These are phyloP conservation scores for Xylota sylvarum DNA, from an alignment of 2,888 invertebrate genomes.

Conservation along the genomic window DNA sequence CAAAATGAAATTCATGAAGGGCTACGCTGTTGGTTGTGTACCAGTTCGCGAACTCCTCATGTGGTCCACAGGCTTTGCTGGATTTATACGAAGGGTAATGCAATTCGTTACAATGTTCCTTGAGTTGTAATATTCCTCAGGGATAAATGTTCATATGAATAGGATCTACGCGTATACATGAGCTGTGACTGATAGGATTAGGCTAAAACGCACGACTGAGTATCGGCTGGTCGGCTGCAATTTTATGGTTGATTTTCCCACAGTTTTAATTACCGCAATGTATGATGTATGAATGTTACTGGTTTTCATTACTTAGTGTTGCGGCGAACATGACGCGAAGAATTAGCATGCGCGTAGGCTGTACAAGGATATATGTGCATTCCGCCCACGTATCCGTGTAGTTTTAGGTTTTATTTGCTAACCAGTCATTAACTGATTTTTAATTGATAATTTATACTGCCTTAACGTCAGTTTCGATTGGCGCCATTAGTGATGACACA, in stretches of 20 bases:
- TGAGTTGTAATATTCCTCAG: neutral
- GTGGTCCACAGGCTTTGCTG: constrained; percentile 27
- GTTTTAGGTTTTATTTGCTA: constrained; percentile 67
- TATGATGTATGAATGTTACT: too few relatives aligned
- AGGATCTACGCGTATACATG: constrained; percentile 42
- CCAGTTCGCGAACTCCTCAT: constrained; percentile 33
- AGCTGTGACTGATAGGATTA: constrained; percentile 68
- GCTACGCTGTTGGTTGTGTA: constrained; percentile 5
- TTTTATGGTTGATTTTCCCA: constrained; percentile 60
- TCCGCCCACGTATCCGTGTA: constrained; percentile 67
- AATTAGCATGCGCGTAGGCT: constrained; percentile 54
- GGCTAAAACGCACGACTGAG: constrained; percentile 36
- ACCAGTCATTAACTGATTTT: constrained; percentile 68
- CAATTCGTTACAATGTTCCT: constrained; percentile 59
- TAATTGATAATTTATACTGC: constrained; percentile 70
- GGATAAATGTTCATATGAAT: constrained; percentile 27
- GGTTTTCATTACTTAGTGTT: constrained; percentile 42
- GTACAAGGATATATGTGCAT: constrained; percentile 35
- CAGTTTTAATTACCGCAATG: constrained; percentile 28
- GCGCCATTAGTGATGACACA: constrained; percentile 55
- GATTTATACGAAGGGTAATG: constrained; percentile 55
- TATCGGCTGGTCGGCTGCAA: constrained; percentile 23
- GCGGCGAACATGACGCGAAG: constrained; percentile 42
- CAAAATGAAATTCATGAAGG: neutral
- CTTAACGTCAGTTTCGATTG: constrained; percentile 49